Evolutionary conservation across 2,113 vertebrate species (phyloP), one percentile per base, ranked within the genome.

Genomic region (Gavialis gangeticus): DNA sequence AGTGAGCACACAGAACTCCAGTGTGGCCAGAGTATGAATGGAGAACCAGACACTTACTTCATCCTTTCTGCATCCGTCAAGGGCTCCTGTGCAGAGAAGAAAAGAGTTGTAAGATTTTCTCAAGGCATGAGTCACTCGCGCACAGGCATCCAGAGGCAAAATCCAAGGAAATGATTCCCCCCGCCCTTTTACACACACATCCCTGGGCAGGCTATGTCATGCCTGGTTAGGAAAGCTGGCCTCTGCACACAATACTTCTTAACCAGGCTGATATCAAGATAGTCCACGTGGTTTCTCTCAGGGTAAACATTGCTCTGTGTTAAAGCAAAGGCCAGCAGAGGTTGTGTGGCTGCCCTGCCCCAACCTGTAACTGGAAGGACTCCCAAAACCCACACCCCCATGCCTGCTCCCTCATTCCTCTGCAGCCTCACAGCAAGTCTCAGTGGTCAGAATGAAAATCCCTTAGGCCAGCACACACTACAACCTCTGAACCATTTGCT

Each of bases 11-110:
- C 59, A 88, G 30, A 46, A 46, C 18, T 81, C 67, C 80, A 88
- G 69, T 75, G 79, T 13, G 10, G 88, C 28, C 80, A 8, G 64
- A 56, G 54, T n/a, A 67, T 69, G 75, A 87, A 82, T 22, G 5
- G 5, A 84, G 60, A 89, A 58, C 76, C 91, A 46, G 84, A 80
- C 82, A 99, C 99, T 99, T 97, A 99, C 99, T 98, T 99, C 98
- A 99, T 99, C 96, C 98, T 98, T 97, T 99, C 99, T 3, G 98
- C 97, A 80, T 99, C 99, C 18, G 99, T 98, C 95, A 99, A 93
- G 16, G 97, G 91, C 55, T 99, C 99, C 99, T 99, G 97, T 76
- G 97, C 94, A 93, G 97, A 91, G 97, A 96, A 92, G 58, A 98
- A 96, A 89, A 95, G n/a, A 97, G 83, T 54, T 75, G 22, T 96